Conservation (phyloP, 1,140 invertebrate species). For the Bombus sylvicola region DNA sequence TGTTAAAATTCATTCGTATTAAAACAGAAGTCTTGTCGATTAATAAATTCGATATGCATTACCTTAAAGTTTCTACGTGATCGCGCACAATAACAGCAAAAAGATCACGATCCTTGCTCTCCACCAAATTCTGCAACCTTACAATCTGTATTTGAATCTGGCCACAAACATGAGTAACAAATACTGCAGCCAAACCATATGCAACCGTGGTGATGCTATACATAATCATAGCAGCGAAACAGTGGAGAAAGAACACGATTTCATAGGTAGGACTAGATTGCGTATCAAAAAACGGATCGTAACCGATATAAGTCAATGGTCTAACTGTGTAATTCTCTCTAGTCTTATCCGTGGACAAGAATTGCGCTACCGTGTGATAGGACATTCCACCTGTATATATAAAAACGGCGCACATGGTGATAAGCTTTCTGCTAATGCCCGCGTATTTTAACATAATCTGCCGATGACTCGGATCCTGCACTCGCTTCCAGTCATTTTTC, state of each 20-base stretch:
- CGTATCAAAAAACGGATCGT: conserved; percentile 65
- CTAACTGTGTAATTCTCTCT: conserved; percentile 14
- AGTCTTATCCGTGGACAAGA: not conserved
- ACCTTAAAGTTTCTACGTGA: conserved; percentile 54
- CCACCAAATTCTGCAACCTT: conserved; percentile 45
- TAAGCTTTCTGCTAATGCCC: not conserved
- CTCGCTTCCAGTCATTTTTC: not conserved
- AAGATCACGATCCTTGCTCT: not conserved
- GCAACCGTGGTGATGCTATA: conserved; percentile 62
- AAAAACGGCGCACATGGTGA: not conserved
- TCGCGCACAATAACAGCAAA: conserved; percentile 25
- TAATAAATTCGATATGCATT: not conserved
- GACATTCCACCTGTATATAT: not conserved
- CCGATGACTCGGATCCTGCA: not conserved
- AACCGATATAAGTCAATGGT: conserved; percentile 62
- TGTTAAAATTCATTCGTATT: not conserved
- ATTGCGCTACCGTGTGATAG: not conserved
- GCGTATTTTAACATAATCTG: not conserved
- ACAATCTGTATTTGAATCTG: conserved; percentile 60
- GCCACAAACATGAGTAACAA: conserved; percentile 69
- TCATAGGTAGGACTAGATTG: conserved; percentile 66
- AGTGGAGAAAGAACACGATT: conserved; percentile 65
- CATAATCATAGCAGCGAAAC: conserved; percentile 59
- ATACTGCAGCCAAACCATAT: conserved; percentile 66
- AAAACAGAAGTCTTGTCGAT: not conserved